Percentiles rank a stretch among this genome's conserved stretches.
Evolutionary conservation across 2,888 invertebrate species (phyloP).

Genomic region (Rhopalosiphum nymphaeae): DNA sequence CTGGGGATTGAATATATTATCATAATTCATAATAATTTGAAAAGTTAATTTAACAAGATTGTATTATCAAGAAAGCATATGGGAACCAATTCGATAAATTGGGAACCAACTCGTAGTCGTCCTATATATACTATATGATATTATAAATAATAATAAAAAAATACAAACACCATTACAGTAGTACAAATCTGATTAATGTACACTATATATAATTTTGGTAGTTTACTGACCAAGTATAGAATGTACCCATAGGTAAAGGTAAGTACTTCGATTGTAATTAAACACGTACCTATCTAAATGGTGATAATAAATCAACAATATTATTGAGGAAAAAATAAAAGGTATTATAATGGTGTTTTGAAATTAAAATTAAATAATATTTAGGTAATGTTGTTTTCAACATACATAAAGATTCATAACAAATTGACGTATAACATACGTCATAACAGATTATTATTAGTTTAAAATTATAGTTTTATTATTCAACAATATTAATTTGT

Average conservation of each 20-base stretch:
- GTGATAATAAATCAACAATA: neutral
- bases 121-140: too few species aligned
- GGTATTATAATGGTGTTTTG: neutral
- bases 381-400: neutral
- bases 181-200: neutral
- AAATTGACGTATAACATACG: neutral
- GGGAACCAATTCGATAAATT: too few species aligned
- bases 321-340: neutral
- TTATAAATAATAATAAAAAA: too few species aligned
- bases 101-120: too few species aligned
- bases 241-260: neutral
- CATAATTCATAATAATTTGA: too few species aligned
- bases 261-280: neutral
- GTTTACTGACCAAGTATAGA: neutral
- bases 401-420: neutral
- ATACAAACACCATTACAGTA: neutral
- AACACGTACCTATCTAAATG: neutral
- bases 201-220: neutral
- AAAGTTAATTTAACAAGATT: too few species aligned
- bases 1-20: too few species aligned
- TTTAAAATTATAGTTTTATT: neutral
- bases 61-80: too few species aligned
- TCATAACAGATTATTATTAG: neutral
- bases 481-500: neutral
- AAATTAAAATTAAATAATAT: neutral